phyloP scores from a whole-genome alignment of 2,797 vertebrate species.

The Octomys mimax region DNA sequence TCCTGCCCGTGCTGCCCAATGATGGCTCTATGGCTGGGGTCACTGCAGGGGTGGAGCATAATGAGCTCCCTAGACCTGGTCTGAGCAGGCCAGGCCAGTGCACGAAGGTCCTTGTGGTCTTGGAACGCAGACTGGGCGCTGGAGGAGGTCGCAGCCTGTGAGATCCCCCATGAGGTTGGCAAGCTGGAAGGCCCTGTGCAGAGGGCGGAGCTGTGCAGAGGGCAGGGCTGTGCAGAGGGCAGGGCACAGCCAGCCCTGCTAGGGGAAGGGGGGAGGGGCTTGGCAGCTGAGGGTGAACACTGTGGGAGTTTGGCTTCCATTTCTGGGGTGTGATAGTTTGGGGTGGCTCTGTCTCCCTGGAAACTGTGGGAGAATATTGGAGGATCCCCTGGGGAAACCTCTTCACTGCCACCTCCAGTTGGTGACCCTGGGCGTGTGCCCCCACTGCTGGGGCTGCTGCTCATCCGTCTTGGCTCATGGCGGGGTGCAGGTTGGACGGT shows the following conservation, averaged over 20 bases:
- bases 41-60: not conserved
- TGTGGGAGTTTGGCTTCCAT: not conserved
- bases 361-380: no score
- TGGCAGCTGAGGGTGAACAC: not conserved
- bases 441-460: not conserved
- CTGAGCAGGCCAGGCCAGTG: not conserved
- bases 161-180: not conserved
- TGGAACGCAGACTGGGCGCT: not conserved
- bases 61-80: not conserved
- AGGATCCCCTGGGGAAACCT: no score
- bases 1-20: not conserved
- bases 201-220: not conserved
- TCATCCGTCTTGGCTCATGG: not conserved
- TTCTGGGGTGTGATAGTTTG: not conserved
- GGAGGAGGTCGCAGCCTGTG: not conserved
- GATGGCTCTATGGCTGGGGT: not conserved
- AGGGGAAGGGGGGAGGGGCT: not conserved
- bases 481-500: not conserved
- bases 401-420: not conserved
- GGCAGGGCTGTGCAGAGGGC: not conserved
- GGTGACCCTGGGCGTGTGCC: not conserved
- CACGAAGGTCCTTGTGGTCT: not conserved
- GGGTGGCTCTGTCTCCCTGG: not conserved
- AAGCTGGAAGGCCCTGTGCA: not conserved
- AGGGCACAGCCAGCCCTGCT: not conserved